phyloP scores from a whole-genome alignment of 2,888 invertebrate genomes.

The Cephus runcator region DNA sequence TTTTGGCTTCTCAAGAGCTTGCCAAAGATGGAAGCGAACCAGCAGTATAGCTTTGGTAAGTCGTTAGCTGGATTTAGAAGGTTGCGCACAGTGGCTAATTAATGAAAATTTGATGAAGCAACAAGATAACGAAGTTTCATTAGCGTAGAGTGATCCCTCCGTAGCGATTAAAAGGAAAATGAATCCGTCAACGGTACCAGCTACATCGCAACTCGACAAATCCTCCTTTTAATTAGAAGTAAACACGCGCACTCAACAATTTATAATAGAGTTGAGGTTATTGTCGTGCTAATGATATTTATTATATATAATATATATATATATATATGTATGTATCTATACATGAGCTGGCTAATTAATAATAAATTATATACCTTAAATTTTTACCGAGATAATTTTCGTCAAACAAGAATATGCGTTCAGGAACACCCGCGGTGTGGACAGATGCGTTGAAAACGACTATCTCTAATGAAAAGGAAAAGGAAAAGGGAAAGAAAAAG shows the following conservation, averaged over 20 bases:
- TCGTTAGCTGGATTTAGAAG: not conserved
- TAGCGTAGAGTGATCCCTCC: slow-evolving; percentile 7
- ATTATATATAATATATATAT: not conserved
- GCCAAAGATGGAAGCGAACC: not conserved
- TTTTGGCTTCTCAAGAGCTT: not conserved
- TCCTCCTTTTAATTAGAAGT: slow-evolving; percentile 17
- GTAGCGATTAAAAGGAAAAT: slow-evolving; percentile 4
- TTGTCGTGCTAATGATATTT: slow-evolving; percentile 16
- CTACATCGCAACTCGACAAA: slow-evolving; percentile 6
- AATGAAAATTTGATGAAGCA: slow-evolving; percentile 21
- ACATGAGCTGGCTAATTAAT: not conserved
- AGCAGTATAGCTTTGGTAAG: not conserved
- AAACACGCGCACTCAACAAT: slow-evolving; percentile 22
- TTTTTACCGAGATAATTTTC: not conserved
- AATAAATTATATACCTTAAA: not conserved
- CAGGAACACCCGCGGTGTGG: not conserved
- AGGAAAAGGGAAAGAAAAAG: not conserved
- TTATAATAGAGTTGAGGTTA: slow-evolving; percentile 22
- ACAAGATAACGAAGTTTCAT: slow-evolving; percentile 22
- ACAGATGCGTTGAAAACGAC: not conserved
- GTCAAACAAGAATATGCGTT: not conserved
- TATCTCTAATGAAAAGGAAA: not conserved
- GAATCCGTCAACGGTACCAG: slow-evolving; percentile 3
- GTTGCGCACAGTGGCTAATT: slow-evolving; percentile 11
- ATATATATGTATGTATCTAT: too few relatives aligned